These are phyloP conservation scores for Xylocopa sonorina DNA, from an alignment of 1,140 invertebrate species.

Conservation along the genomic window DNA sequence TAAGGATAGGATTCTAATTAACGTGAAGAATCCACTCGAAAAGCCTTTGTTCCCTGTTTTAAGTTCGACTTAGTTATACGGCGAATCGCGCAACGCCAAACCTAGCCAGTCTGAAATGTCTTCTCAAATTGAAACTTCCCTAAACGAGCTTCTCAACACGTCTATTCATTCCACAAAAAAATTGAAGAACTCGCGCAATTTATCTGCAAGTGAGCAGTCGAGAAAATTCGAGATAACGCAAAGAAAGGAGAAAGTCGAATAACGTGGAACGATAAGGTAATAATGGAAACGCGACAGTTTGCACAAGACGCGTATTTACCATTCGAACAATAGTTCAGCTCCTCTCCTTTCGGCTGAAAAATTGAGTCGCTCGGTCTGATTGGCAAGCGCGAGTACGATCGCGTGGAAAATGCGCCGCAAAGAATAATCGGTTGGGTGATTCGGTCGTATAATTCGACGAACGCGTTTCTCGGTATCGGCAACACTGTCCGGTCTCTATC, in stretches of 20 bases:
- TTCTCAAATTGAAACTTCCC: too few relatives aligned
- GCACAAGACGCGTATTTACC: slow-evolving; percentile 41
- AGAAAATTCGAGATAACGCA: too few relatives aligned
- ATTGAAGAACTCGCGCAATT: too few relatives aligned
- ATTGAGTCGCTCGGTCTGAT: slow-evolving; percentile 27
- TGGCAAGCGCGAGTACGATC: slow-evolving; percentile 16
- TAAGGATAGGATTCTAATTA: too few relatives aligned
- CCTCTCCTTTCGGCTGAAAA: slow-evolving; percentile 38
- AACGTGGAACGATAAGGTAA: slow-evolving; percentile 27
- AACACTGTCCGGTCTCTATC: background rate
- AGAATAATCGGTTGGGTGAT: slow-evolving; percentile 41
- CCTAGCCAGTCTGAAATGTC: too few relatives aligned
- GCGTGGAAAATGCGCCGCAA: slow-evolving; percentile 20
- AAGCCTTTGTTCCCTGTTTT: too few relatives aligned
- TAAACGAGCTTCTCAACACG: too few relatives aligned
- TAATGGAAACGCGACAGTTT: slow-evolving; percentile 53
- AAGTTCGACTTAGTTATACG: too few relatives aligned
- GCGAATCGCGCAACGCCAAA: too few relatives aligned
- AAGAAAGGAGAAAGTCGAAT: slow-evolving; percentile 58
- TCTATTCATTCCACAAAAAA: too few relatives aligned
- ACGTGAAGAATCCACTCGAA: too few relatives aligned
- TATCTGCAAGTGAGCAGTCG: too few relatives aligned
- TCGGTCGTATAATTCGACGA: slow-evolving; percentile 43
- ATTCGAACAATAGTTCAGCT: slow-evolving; percentile 26
- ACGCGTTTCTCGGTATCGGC: slow-evolving; percentile 34